These are phyloP conservation scores for Erinaceus europaeus DNA, from an alignment of 2,113 vertebrate species.

Conservation along the genomic window DNA sequence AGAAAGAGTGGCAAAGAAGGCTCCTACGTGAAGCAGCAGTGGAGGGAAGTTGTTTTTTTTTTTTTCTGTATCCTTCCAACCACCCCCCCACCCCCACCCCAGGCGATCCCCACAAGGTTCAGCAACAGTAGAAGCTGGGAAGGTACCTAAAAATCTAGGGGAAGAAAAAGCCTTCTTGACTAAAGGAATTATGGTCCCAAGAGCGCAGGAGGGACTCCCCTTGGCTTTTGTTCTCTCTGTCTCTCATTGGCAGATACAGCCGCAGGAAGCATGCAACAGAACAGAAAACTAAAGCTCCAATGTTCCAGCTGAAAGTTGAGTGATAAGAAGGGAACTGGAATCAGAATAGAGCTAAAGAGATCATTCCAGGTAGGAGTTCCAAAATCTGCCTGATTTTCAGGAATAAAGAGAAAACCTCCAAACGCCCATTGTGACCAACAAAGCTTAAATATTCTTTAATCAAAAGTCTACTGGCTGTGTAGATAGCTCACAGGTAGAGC, in stretches of 20 bases:
- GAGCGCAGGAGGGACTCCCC: not conserved
- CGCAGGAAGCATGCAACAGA: not conserved
- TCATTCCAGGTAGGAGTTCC: not conserved
- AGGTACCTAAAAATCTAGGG: constrained; percentile 16
- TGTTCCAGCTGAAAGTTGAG: constrained; percentile 3
- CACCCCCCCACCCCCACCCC: too few relatives aligned
- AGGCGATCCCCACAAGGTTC: not conserved
- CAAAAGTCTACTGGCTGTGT: too few relatives aligned
- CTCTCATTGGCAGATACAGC: not conserved
- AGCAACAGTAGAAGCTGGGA: not conserved
- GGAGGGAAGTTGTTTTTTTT: not conserved
- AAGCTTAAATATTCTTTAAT: too few relatives aligned
- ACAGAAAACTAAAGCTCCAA: not conserved
- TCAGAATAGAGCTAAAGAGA: not conserved
- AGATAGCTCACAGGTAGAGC: too few relatives aligned
- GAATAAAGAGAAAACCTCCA: too few relatives aligned
- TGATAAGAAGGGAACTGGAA: not conserved
- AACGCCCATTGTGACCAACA: too few relatives aligned
- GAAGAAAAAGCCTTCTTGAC: not conserved
- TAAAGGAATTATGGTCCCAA: not conserved
- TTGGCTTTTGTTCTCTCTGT: not conserved
- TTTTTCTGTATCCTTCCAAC: too few relatives aligned
- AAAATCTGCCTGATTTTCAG: not conserved
- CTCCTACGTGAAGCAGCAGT: not conserved
- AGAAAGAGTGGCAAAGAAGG: not conserved